A percentile compares a stretch with the other conserved stretches of the same genome.
phyloP scores from a whole-genome alignment of 1,140 invertebrate genomes.

The Neodiprion lecontei region DNA sequence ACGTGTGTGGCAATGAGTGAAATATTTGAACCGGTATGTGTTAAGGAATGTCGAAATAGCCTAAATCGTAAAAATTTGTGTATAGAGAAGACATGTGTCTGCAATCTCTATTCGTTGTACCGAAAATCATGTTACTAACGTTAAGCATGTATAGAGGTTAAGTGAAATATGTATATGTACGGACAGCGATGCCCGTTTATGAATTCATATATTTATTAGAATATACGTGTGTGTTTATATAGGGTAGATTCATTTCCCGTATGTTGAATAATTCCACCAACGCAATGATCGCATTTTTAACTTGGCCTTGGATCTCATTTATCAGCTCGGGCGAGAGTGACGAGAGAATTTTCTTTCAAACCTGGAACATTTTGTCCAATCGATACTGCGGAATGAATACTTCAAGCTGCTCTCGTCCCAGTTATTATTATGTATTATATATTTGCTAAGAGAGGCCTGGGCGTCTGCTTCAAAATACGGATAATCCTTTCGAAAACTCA shows the following conservation, averaged over 20 bases:
- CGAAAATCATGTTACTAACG: too few species aligned
- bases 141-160: too few species aligned
- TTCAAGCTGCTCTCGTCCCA: not conserved
- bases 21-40: not conserved
- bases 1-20: slow-evolving; percentile 20
- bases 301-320: slow-evolving; percentile 17
- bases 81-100: too few species aligned
- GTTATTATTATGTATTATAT: too few species aligned
- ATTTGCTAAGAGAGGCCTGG: too few species aligned
- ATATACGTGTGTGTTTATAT: slow-evolving; percentile 19
- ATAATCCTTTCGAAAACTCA: too few species aligned
- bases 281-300: slow-evolving; percentile 28
- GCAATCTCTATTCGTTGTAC: too few species aligned
- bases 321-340: not conserved
- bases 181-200: not conserved
- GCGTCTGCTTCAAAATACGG: too few species aligned
- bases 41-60: too few species aligned
- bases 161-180: not conserved
- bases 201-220: not conserved
- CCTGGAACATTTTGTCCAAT: not conserved
- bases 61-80: too few species aligned
- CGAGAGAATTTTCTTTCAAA: not conserved
- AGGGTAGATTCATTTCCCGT: slow-evolving; percentile 6
- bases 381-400: not conserved
- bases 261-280: slow-evolving; percentile 18